Evolutionary conservation across 2,113 vertebrate genomes (phyloP).

Genomic region (Macquaria ambigua): DNA sequence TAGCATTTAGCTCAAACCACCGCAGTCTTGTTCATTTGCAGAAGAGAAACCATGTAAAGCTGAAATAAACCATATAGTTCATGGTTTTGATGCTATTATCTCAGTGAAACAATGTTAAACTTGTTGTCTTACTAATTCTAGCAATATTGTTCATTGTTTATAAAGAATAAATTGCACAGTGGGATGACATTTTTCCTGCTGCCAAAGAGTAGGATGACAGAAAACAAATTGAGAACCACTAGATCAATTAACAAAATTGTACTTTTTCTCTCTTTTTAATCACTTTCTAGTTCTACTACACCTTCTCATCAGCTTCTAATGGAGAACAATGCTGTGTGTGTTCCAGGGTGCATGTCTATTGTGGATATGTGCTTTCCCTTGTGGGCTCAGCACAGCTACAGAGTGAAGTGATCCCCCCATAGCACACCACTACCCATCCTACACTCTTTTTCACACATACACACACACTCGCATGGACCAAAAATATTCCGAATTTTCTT

Average conservation of each 20-base stretch:
- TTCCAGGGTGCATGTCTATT: not conserved
- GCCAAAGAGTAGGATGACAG: not conserved
- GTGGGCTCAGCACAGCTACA: constrained; percentile 15
- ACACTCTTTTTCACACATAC: not conserved
- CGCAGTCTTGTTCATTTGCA: too few species aligned
- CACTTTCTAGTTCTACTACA: too few species aligned
- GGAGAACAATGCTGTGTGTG: not conserved
- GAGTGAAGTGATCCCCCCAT: constrained; percentile 2
- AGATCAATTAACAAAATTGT: not conserved
- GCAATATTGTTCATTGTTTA: not conserved
- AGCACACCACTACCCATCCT: not conserved
- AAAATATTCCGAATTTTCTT: constrained; percentile 28
- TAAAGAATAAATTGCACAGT: not conserved
- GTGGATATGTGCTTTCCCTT: not conserved
- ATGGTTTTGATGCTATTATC: not conserved
- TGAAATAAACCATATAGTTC: not conserved
- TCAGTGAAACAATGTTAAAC: not conserved
- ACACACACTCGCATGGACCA: not conserved
- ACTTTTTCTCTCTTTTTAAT: too few species aligned
- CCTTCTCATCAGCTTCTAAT: not conserved
- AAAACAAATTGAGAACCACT: not conserved
- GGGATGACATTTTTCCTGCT: not conserved
- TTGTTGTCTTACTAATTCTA: not conserved
- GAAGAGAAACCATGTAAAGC: not conserved
- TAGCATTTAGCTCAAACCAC: not conserved